phyloP scores from a whole-genome alignment of 2,888 invertebrate genomes.

The Galeopsomyia nigrocyanea region DNA sequence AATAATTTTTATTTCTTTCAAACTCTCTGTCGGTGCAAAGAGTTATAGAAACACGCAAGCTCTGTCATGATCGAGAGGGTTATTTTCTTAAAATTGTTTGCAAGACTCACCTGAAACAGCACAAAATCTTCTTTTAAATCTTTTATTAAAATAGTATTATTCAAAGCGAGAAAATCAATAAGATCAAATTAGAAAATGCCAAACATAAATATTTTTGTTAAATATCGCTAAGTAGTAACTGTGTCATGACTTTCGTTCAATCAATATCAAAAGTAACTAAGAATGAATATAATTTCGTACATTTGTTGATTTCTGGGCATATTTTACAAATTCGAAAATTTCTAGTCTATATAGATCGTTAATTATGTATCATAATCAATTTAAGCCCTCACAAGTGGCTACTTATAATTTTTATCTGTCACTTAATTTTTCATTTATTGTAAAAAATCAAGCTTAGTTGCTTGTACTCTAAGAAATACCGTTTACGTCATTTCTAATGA shows the following conservation, averaged over 20 bases:
- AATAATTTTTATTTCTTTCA: too few species aligned
- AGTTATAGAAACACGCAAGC: too few species aligned
- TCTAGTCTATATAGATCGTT: constrained; percentile 53
- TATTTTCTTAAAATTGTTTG: too few species aligned
- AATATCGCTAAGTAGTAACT: too few species aligned
- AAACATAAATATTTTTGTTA: too few species aligned
- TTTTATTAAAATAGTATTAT: background rate
- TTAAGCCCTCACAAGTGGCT: constrained; percentile 23
- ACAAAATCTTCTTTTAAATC: constrained; percentile 10
- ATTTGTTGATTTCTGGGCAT: constrained; percentile 14
- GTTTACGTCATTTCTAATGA: constrained; percentile 23
- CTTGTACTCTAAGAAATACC: constrained; percentile 15
- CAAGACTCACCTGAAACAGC: constrained; percentile 17
- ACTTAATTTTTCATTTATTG: background rate
- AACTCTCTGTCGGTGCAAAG: too few species aligned
- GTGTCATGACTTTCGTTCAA: too few species aligned
- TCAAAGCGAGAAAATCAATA: background rate
- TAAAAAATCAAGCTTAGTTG: constrained; percentile 12
- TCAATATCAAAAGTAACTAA: too few species aligned
- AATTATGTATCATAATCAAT: constrained; percentile 41
- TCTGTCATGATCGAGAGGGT: too few species aligned
- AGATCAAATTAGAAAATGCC: background rate
- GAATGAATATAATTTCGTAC: background rate
- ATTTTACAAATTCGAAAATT: constrained; percentile 45
- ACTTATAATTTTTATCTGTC: constrained; percentile 14